Percentiles rank a stretch among this genome's conserved stretches.
Evolutionary conservation across 2,888 invertebrate genomes (phyloP).

Genomic region (Lottia scabra): DNA sequence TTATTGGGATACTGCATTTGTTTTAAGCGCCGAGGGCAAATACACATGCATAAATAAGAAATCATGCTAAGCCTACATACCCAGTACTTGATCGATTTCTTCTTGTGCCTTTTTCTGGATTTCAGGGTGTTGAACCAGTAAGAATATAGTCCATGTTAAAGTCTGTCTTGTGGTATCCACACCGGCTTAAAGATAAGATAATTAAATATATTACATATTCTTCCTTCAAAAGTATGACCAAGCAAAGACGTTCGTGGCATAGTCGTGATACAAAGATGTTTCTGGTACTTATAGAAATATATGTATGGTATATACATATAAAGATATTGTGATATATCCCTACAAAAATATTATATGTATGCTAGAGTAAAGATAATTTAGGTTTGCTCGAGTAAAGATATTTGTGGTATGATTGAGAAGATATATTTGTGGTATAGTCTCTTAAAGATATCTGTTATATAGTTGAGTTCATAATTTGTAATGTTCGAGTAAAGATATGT

Average conservation of each 20-base stretch:
- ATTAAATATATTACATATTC: neutral
- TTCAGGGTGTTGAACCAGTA: conserved; percentile 28
- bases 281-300: no score
- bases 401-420: neutral
- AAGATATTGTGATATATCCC: no score
- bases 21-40: no score
- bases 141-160: conserved; percentile 26
- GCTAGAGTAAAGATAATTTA: no score
- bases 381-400: neutral
- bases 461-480: no score
- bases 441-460: neutral
- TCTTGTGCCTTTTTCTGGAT: conserved; percentile 27
- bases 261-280: no score
- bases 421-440: neutral
- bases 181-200: conserved; percentile 28
- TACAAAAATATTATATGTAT: no score
- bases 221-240: neutral
- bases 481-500: neutral
- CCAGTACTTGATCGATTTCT: conserved; percentile 21
- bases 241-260: neutral
- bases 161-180: conserved; percentile 31
- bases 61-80: conserved; percentile 7
- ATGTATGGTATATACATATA: neutral
- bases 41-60: no score
- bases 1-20: no score